Conservation (phyloP, 2,888 invertebrate species). For the Calliscelio sp. region DNA sequence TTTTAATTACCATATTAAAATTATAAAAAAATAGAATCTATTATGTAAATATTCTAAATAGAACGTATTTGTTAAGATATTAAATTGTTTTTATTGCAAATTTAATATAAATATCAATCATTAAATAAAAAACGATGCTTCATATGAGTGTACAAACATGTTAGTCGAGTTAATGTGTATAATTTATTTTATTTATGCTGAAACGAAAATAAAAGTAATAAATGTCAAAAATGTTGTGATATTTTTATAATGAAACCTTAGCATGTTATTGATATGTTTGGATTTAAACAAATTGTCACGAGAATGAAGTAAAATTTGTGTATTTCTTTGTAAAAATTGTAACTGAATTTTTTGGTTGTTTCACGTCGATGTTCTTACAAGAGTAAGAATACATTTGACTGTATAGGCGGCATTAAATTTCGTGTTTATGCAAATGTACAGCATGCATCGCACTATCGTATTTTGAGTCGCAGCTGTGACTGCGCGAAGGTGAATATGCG, state of each 20-base stretch:
- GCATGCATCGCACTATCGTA: conserved; percentile 79
- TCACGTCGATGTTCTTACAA: conserved; percentile 42
- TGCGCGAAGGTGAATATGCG: conserved; percentile 71
- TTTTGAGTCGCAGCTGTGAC: conserved; percentile 82
- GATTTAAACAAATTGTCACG: conserved; percentile 19
- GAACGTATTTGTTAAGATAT: too few species aligned
- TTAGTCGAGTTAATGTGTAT: too few species aligned
- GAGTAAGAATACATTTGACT: conserved; percentile 65
- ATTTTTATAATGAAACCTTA: background rate
- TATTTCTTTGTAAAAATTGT: conserved; percentile 24
- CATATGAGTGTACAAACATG: too few species aligned
- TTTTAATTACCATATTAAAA: too few species aligned
- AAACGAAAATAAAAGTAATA: too few species aligned
- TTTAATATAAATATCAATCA: too few species aligned
- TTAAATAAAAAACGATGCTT: too few species aligned
- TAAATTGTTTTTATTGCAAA: too few species aligned
- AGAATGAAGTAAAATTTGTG: conserved; percentile 37
- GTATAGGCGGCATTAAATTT: conserved; percentile 69
- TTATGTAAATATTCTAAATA: too few species aligned
- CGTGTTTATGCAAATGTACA: conserved; percentile 81
- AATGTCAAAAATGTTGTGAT: too few species aligned
- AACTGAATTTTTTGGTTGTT: conserved; percentile 31
- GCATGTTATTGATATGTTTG: conserved; percentile 6
- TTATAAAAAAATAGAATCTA: too few species aligned
- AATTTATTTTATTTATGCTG: too few species aligned